Base-by-base conservation (phyloP, 2,113 vertebrate species). In the Pelvicachromis taeniatus region DNA sequence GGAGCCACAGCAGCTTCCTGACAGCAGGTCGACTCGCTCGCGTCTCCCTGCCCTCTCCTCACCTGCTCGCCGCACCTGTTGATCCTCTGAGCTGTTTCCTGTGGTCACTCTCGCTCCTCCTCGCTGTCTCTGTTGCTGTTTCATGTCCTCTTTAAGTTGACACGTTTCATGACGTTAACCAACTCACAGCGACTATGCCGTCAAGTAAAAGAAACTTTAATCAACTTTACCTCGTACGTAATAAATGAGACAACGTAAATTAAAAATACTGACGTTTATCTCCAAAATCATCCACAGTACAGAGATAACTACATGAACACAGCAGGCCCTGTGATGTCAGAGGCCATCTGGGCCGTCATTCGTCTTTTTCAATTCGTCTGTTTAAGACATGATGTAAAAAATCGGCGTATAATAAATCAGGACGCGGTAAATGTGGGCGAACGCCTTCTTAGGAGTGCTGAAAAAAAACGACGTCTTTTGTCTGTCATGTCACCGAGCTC, bases 361-460 rank as follows among this genome's bases (percentile, higher is more conserved):
- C n/a, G n/a, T n/a, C 13, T 58, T 58, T 29, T 58, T 13, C 2
- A 29, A 0, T 0, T 56, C 0, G 0, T 9, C 55, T 4, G 23
- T 4, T 56, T 56, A 56, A 0, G 0, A 29, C 29, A 56, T 56
- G 1, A 29, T 0, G 13, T 3, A 56, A 56, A 56, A 56, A 56
- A 0, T 29, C 13, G 0, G 0, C 1, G 2, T 58, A 29, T 29
- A 29, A 16, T 35, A 0, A 58, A 58, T 58, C 55, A 29, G 23
- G 55, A 58, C 0, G 4, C 55, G 29, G 7, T 29, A 58, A 56
- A 29, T n/a, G n/a, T n/a, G n/a, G n/a, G n/a, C n/a, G n/a, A n/a
- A n/a, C n/a, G n/a, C n/a, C n/a, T n/a, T n/a, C n/a, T n/a, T n/a
- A n/a, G n/a, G n/a, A n/a, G n/a, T n/a, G n/a, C n/a, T n/a, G n/a